phyloP scores from a whole-genome alignment of 2,888 invertebrate species.

The Drosophila sordidapex region DNA sequence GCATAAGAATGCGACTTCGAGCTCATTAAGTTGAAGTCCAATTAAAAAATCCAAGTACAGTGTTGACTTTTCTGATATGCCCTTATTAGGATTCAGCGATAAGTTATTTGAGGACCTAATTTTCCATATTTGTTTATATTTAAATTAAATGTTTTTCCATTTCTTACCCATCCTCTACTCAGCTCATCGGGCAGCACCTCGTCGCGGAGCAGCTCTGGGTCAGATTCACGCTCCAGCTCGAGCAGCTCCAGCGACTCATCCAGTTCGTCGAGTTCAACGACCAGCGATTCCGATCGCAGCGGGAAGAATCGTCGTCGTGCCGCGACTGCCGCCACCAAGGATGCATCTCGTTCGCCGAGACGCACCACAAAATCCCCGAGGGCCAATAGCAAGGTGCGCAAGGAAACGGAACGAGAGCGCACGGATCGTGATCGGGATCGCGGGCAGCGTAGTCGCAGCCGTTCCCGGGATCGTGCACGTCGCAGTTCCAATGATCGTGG shows the following conservation, averaged over 20 bases:
- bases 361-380: constrained; percentile 71
- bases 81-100: not conserved
- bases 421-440: constrained; percentile 59
- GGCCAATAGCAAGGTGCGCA: constrained; percentile 65
- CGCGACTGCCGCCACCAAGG: constrained; percentile 43
- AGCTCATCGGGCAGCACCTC: constrained; percentile 93
- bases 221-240: constrained; percentile 92
- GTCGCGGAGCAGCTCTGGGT: constrained; percentile 89
- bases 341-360: constrained; percentile 71
- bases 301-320: constrained; percentile 74
- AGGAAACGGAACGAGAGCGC: constrained; percentile 70
- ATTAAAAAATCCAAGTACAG: not conserved
- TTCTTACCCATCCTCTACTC: constrained; percentile 26
- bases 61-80: not conserved
- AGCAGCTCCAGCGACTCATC: constrained; percentile 87
- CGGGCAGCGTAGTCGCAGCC: constrained; percentile 48
- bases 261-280: constrained; percentile 88
- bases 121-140: not conserved
- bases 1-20: not conserved
- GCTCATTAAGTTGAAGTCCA: not conserved
- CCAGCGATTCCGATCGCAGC: constrained; percentile 88
- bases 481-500: constrained; percentile 60
- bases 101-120: not conserved
- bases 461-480: constrained; percentile 70
- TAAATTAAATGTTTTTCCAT: constrained; percentile 18